phyloP scores from a whole-genome alignment of 1,140 invertebrate species.

The Drosophila repleta region DNA sequence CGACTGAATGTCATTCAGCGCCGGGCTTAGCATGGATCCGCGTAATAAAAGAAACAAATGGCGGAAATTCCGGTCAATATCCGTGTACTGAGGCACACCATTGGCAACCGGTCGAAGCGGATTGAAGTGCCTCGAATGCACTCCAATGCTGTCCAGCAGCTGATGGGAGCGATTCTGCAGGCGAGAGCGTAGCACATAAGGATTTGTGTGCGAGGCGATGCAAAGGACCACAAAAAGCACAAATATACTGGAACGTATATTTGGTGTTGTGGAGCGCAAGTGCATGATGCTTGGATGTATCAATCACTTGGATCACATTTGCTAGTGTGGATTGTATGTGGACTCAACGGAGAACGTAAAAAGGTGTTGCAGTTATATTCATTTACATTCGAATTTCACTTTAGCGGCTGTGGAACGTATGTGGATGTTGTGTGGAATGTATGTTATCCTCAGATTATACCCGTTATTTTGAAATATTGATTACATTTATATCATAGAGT shows the following conservation, averaged over 20 bases:
- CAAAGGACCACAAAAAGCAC: background rate
- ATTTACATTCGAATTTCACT: too few species aligned
- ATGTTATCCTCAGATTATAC: background rate
- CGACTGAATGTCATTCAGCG: conserved; percentile 43
- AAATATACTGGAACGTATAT: background rate
- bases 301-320: too few species aligned
- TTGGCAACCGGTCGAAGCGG: conserved; percentile 19
- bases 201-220: background rate
- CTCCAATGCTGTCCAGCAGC: conserved; percentile 53
- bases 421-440: conserved; percentile 21
- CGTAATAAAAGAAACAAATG: conserved; percentile 45
- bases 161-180: conserved; percentile 56
- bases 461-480: background rate
- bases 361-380: too few species aligned
- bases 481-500: too few species aligned
- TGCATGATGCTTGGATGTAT: background rate
- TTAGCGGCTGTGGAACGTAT: conserved; percentile 7
- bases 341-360: too few species aligned
- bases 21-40: conserved; percentile 25
- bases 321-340: background rate
- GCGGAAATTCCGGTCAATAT: conserved; percentile 48
- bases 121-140: conserved; percentile 39
- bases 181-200: conserved; percentile 14
- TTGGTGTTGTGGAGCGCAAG: conserved; percentile 12
- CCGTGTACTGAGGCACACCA: conserved; percentile 53